phyloP scores from a whole-genome alignment of 2,113 vertebrate genomes.

The Cynopterus brachyotis region DNA sequence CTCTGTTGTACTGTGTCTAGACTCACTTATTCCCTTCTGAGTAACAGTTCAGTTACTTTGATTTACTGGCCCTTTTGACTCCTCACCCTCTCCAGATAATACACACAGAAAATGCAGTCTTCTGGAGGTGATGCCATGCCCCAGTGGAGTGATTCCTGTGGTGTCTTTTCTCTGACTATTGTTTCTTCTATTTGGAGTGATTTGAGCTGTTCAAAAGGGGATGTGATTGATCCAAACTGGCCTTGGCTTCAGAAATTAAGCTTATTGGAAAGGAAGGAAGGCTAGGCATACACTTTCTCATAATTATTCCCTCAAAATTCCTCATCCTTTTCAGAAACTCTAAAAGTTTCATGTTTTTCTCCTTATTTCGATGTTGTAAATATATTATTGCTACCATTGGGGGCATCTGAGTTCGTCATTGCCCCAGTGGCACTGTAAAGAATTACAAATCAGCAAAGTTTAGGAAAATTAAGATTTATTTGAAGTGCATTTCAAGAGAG shows the following conservation, averaged over 20 bases:
- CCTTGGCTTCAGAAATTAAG: conserved; percentile 14
- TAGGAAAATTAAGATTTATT: too few species aligned
- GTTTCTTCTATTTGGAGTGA: background rate
- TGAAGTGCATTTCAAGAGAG: too few species aligned
- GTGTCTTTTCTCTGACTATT: background rate
- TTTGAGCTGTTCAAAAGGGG: background rate
- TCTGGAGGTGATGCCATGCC: background rate
- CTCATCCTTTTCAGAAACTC: background rate
- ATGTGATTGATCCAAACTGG: background rate
- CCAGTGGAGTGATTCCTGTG: background rate
- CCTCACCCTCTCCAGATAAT: background rate
- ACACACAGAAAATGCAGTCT: background rate
- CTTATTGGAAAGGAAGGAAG: conserved; percentile 14
- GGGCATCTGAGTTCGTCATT: too few species aligned
- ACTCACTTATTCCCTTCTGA: background rate
- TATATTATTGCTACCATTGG: too few species aligned
- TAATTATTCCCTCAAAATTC: conserved; percentile 6
- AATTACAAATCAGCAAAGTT: too few species aligned
- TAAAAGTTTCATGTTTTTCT: conserved; percentile 8
- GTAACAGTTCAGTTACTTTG: background rate
- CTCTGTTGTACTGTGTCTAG: background rate
- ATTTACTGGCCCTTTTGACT: background rate
- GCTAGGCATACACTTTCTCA: background rate
- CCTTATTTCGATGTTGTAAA: conserved; percentile 70
- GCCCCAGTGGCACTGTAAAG: too few species aligned